A percentile compares a stretch with the other conserved stretches of the same genome.
Conservation (phyloP, 2,888 invertebrate species). For the Amaurobius ferox region DNA sequence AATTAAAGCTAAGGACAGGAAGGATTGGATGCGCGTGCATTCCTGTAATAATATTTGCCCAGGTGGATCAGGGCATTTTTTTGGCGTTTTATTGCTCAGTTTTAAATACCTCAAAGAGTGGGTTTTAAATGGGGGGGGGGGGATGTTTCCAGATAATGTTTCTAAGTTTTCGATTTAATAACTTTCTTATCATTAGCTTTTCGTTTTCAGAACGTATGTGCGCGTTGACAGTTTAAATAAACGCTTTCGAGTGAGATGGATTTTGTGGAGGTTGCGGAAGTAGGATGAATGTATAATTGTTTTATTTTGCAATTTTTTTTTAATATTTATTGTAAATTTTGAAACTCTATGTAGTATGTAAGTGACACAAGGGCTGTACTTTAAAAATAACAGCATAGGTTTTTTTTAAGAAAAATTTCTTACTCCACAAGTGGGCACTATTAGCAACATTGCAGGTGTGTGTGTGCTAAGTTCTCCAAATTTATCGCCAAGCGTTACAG, state of each 20-base stretch:
- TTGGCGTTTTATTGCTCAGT: background rate
- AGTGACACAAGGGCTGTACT: too few species aligned
- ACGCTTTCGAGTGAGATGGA: background rate
- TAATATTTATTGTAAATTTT: too few species aligned
- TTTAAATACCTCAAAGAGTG: background rate
- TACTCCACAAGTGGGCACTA: too few species aligned
- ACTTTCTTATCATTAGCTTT: background rate
- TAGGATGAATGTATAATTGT: background rate
- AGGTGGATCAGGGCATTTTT: background rate
- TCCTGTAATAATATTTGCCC: slow-evolving; percentile 56
- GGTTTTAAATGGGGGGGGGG: background rate
- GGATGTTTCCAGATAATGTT: background rate
- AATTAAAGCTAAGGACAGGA: slow-evolving; percentile 50
- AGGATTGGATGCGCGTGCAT: slow-evolving; percentile 33
- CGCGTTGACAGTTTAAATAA: slow-evolving; percentile 1
- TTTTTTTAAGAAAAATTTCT: too few species aligned
- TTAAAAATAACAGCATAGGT: too few species aligned
- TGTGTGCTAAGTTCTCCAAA: too few species aligned
- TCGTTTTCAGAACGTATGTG: background rate
- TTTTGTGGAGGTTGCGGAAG: background rate
- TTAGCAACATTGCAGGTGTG: too few species aligned
- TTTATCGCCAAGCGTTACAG: too few species aligned
- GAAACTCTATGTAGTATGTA: too few species aligned
- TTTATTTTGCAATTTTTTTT: background rate
- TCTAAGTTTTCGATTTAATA: slow-evolving; percentile 8